Base-by-base conservation (phyloP, 2,888 invertebrate species). In the Amphiduros pacificus region DNA sequence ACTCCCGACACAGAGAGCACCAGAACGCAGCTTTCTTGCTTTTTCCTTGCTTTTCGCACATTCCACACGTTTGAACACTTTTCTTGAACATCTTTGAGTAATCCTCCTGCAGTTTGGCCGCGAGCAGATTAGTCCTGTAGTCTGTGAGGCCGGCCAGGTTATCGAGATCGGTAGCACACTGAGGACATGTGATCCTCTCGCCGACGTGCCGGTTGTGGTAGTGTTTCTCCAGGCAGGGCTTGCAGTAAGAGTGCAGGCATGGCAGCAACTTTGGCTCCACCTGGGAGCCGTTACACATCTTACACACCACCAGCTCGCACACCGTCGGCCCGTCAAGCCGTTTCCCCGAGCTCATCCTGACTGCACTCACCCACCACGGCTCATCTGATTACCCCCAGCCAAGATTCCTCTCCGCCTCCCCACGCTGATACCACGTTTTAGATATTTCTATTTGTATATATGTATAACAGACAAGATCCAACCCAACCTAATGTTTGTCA, bases 161-260 rank as follows among this genome's bases (percentile, higher is more conserved):
- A n/a, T 40, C 41, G 9, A 58, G 36, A 5, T 48, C 11, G 2
- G 32, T 29, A 6, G 31, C 14, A 27, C 58, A 58, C 1, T 32
- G 32, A 11, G 58, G 58, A 17, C 58, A 58, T 28, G 22, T 24
- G n/a, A 29, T n/a, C 22, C 49, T n/a, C 6, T 5, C 17, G 32
- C 20, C 29, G 1, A 17, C 17, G 31, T 1, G 28, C 17, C 26
- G 4, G 24, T 28, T 44, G 26, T 31, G 31, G 32, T 50, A n/a
- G 29, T 32, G 24, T 26, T 58, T 58, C 27, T 58, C 50, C 24
- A 58, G 36, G 27, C 58, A 58, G 6, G 49, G 28, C 14, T 32
- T 17, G 32, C 58, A 58, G 24, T 32, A 17, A 17, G 58, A 31
- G 27, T 58, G 58, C 11, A 58, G 50, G 50, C 58, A 58, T 31